phyloP scores from a whole-genome alignment of 2,888 invertebrate species.

The Pimpla rufipes region DNA sequence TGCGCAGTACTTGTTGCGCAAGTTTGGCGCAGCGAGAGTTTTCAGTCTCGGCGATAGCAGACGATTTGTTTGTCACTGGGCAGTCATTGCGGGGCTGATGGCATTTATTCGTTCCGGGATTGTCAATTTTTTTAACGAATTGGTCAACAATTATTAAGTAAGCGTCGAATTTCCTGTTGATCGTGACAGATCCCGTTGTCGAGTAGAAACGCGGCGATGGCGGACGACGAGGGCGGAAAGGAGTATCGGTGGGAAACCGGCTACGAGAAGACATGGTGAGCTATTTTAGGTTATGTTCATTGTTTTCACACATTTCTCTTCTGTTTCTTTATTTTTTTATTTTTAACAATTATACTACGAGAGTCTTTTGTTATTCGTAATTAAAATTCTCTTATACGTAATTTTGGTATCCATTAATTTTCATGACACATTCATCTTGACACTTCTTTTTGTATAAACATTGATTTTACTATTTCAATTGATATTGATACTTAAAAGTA shows the following conservation, averaged over 20 bases:
- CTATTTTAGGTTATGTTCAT: conserved; percentile 53
- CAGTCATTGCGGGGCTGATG: too few relatives aligned
- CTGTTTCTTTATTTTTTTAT: too few relatives aligned
- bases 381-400: conserved; percentile 17
- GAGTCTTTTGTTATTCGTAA: not conserved
- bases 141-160: not conserved
- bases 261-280: conserved; percentile 96
- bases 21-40: too few relatives aligned
- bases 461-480: too few relatives aligned
- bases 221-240: conserved; percentile 92
- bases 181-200: not conserved
- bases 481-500: too few relatives aligned
- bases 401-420: not conserved
- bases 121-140: not conserved
- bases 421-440: too few relatives aligned
- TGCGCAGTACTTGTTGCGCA: too few relatives aligned
- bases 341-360: too few relatives aligned
- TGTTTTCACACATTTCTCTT: conserved; percentile 10
- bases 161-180: too few relatives aligned
- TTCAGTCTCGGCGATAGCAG: too few relatives aligned
- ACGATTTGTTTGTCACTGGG: too few relatives aligned
- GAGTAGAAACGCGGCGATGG: conserved; percentile 86
- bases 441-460: too few relatives aligned
- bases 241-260: conserved; percentile 98
- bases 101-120: not conserved